Evolutionary conservation across 2,113 vertebrate genomes (phyloP), one percentile per base, ranked within the genome.

Genomic region (Carettochelys insculpta): DNA sequence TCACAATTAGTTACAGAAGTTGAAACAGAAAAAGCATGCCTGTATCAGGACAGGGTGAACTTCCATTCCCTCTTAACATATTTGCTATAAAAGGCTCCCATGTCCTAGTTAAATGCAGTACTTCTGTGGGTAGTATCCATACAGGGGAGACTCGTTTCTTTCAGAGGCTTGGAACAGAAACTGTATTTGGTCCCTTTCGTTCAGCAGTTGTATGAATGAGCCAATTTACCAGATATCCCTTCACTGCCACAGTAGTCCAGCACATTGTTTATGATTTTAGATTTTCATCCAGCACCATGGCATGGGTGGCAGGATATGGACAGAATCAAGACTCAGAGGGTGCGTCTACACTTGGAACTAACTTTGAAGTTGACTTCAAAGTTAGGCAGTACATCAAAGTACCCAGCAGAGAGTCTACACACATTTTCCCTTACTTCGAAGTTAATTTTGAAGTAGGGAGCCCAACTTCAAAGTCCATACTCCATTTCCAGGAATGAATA

Each of bases 1-100:
- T 92, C 91, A 92, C 52, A 82, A 82, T 82, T 94, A 85, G 90
- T 89, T 88, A 86, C 11, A 93, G 80, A 93, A 84, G 11, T 88
- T 90, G 89, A 94, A 95, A 89, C 3, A 90, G 48, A 93, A 87
- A 20, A 88, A 20, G 86, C 65, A 73, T 86, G 0, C 45, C 86
- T 95, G 43, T 51, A 91, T 14, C 1, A 19, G 10, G 10, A 7
- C 85, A 25, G 83, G 54, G 65, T 84, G 73, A 88, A 89, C 89
- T 92, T 93, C 87, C 56, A 52, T 93, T 95, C 85, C 27, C 83
- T 83, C 50, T 92, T 29, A 53, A 81, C 65, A 77, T 90, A 82
- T 65, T 93, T 91, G 27, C 34, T 8, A 19, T 77, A 83, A 80
- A 81, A 43, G 0, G 1, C n/a, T 95, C 80, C 87, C 90, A 88